Evolutionary conservation across 2,888 invertebrate genomes (phyloP).

Genomic region (Myopa tessellatipennis): DNA sequence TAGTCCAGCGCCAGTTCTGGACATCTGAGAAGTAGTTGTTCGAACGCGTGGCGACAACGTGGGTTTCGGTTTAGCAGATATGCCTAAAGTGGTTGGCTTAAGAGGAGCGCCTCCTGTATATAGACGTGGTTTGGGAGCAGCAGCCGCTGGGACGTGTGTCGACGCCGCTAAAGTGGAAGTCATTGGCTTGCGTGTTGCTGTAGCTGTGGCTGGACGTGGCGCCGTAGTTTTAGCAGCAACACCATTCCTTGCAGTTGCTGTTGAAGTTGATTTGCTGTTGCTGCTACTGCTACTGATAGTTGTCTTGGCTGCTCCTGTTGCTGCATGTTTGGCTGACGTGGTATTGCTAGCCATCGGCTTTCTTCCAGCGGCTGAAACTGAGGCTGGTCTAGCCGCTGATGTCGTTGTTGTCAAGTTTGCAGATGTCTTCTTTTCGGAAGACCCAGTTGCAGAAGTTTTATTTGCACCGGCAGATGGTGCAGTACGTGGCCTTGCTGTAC

Average conservation of each 20-base stretch:
- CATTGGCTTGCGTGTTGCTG: conserved; percentile 48
- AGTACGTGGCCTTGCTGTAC: conserved; percentile 55
- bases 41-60: conserved; percentile 57
- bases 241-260: conserved; percentile 23
- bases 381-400: conserved; percentile 34
- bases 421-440: conserved; percentile 13
- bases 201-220: conserved; percentile 45
- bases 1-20: conserved; percentile 52
- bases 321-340: conserved; percentile 47
- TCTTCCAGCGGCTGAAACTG: conserved; percentile 39
- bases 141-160: conserved; percentile 44
- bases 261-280: conserved; percentile 14
- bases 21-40: conserved; percentile 56
- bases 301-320: conserved; percentile 47
- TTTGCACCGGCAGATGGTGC: conserved; percentile 51
- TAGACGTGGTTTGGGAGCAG: conserved; percentile 51
- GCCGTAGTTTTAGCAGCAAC: conserved; percentile 39
- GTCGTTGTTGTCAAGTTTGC: background rate
- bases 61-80: conserved; percentile 57
- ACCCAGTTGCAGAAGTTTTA: conserved; percentile 39
- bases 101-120: conserved; percentile 34
- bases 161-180: conserved; percentile 40
- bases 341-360: conserved; percentile 40
- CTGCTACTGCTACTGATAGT: conserved; percentile 21
- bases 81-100: conserved; percentile 53